Evolutionary conservation across 2,797 vertebrate species (phyloP).

Genomic region (Trachurus trachurus): DNA sequence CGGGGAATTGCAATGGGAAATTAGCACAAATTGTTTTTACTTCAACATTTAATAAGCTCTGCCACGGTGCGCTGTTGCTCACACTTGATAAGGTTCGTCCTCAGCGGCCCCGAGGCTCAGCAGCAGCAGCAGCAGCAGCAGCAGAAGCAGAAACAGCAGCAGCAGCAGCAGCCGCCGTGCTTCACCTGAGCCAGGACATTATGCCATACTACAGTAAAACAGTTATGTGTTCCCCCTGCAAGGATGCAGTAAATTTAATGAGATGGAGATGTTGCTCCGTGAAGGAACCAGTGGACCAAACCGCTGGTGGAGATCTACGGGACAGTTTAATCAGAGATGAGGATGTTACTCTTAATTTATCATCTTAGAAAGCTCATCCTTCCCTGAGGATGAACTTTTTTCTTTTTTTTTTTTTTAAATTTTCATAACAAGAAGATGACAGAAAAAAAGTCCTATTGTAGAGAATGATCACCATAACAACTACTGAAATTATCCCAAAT

Average conservation of each 20-base stretch:
- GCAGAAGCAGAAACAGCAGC: no score
- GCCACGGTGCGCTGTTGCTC: slow-evolving; percentile 46
- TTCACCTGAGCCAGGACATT: slow-evolving; percentile 60
- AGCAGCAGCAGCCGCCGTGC: slow-evolving; percentile 25
- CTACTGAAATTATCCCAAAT: slow-evolving; percentile 80
- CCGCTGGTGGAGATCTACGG: neutral
- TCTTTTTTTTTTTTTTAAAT: slow-evolving; percentile 1
- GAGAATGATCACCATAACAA: slow-evolving; percentile 71
- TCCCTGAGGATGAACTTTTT: neutral
- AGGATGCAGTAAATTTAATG: slow-evolving; percentile 75
- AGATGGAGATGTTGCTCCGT: slow-evolving; percentile 43
- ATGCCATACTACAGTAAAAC: slow-evolving; percentile 60
- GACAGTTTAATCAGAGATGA: neutral
- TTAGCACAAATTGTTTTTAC: slow-evolving; percentile 77
- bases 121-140: no score
- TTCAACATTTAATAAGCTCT: slow-evolving; percentile 68
- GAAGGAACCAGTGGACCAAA: slow-evolving; percentile 40
- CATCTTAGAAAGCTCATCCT: neutral
- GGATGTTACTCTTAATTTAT: neutral
- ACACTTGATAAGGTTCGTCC: slow-evolving; percentile 51
- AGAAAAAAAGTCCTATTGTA: slow-evolving; percentile 27
- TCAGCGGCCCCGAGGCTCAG: slow-evolving; percentile 32
- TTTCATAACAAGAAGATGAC: slow-evolving; percentile 14
- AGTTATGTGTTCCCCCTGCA: slow-evolving; percentile 46
- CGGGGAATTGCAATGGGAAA: slow-evolving; percentile 73